Percentiles rank a stretch among this genome's conserved stretches.
phyloP scores from a whole-genome alignment of 2,888 invertebrate genomes.

The Chironomus tentans region DNA sequence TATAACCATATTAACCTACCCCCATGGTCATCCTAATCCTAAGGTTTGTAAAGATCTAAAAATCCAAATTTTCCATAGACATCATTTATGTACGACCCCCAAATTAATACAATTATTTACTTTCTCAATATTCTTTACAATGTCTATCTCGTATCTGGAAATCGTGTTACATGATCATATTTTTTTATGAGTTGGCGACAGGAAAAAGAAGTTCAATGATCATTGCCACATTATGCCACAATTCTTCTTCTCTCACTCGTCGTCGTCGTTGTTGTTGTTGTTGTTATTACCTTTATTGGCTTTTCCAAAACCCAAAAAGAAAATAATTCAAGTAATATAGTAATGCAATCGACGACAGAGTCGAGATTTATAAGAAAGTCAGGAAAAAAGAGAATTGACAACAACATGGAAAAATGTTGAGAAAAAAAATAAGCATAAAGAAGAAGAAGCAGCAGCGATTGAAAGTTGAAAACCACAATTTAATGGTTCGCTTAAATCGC shows the following conservation, averaged over 20 bases:
- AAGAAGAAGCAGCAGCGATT: slow-evolving; percentile 10
- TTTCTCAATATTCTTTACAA: too few relatives aligned
- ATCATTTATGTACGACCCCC: too few relatives aligned
- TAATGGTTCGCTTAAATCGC: slow-evolving; percentile 6
- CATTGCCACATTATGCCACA: background rate
- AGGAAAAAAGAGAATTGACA: background rate
- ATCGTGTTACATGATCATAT: too few relatives aligned
- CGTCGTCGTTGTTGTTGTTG: too few relatives aligned
- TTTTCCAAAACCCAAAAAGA: background rate
- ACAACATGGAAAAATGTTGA: slow-evolving; percentile 14
- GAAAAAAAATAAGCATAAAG: background rate
- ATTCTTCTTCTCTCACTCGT: background rate
- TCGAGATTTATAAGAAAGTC: background rate
- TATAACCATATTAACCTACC: too few relatives aligned
- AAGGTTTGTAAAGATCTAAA: too few relatives aligned
- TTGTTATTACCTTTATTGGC: background rate
- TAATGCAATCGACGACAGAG: background rate
- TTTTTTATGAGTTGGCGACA: too few relatives aligned
- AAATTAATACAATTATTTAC: too few relatives aligned
- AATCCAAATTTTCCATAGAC: too few relatives aligned
- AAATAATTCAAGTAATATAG: background rate
- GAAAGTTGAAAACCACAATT: slow-evolving; percentile 26
- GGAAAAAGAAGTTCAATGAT: background rate
- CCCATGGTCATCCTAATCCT: too few relatives aligned
- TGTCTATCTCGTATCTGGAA: too few relatives aligned